Conservation (phyloP, 1,140 invertebrate genomes). For the Bilobella aurantiaca region DNA sequence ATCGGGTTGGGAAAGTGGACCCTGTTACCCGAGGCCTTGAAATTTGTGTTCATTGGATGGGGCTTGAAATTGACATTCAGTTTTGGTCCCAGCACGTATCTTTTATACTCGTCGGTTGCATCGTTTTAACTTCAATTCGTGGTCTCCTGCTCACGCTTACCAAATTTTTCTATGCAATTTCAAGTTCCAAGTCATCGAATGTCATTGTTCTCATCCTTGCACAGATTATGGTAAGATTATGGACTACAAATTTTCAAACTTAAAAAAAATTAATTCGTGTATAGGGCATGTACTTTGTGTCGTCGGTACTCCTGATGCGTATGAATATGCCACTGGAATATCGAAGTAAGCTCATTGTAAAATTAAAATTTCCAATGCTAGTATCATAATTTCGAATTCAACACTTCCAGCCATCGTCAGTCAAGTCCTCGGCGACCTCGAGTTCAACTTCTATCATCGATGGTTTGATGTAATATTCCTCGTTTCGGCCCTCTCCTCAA, state of each 20-base stretch:
- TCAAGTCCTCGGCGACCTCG: constrained; percentile 91
- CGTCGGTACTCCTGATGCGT: constrained; percentile 89
- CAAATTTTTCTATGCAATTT: constrained; percentile 99
- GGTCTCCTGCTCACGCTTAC: constrained; percentile 91
- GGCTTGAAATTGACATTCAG: constrained; percentile 87
- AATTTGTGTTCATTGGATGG: constrained; percentile 94
- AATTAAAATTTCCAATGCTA: no score
- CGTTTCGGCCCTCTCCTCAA: constrained; percentile 88
- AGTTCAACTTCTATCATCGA: constrained; percentile 99
- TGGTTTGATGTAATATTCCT: constrained; percentile 99
- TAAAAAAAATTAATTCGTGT: background rate
- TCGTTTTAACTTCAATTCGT: constrained; percentile 94
- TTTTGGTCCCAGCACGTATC: constrained; percentile 99
- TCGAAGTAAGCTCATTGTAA: no score
- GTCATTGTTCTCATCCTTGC: constrained; percentile 93
- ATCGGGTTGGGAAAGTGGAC: constrained; percentile 96
- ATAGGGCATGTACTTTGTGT: constrained; percentile 89
- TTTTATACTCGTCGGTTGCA: constrained; percentile 92
- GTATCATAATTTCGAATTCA: no score
- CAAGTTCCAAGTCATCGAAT: constrained; percentile 98
- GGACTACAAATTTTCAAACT: background rate
- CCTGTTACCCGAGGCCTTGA: constrained; percentile 94
- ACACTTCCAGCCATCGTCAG: no score
- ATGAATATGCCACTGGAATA: constrained; percentile 99
- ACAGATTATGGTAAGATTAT: constrained; percentile 79